These are phyloP conservation scores for Clarias gariepinus DNA, from an alignment of 2,113 vertebrate genomes.

Conservation along the genomic window DNA sequence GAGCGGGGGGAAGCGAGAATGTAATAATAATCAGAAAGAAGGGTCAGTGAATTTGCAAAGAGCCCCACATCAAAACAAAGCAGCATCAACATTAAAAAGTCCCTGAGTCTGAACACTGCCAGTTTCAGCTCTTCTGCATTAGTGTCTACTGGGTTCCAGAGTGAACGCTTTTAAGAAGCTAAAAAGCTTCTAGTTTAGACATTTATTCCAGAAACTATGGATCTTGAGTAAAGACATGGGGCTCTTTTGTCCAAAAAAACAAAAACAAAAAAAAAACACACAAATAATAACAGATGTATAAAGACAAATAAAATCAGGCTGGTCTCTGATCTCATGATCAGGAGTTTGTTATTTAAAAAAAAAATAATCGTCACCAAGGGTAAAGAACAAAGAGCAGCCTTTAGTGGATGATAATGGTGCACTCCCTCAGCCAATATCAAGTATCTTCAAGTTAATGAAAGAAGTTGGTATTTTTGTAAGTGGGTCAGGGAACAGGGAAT, in stretches of 20 bases:
- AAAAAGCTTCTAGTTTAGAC: background rate
- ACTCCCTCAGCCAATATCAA: slow-evolving; percentile 61
- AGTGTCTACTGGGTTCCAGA: background rate
- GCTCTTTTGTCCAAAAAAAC: slow-evolving; percentile 69
- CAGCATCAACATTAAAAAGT: slow-evolving; percentile 47
- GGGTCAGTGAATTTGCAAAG: slow-evolving; percentile 80
- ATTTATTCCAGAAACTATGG: background rate
- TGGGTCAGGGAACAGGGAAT: slow-evolving; percentile 29
- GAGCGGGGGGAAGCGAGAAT: slow-evolving; percentile 71
- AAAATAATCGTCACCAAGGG: background rate
- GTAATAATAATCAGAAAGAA: slow-evolving; percentile 80
- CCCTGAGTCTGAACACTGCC: background rate
- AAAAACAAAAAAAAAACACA: slow-evolving; percentile 61
- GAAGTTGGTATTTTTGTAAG: slow-evolving; percentile 63
- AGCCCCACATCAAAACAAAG: slow-evolving; percentile 76
- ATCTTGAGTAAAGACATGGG: slow-evolving; percentile 61
- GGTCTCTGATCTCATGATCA: slow-evolving; percentile 51
- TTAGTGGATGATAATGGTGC: slow-evolving; percentile 77
- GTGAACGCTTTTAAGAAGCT: slow-evolving; percentile 5
- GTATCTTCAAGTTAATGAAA: slow-evolving; percentile 59
- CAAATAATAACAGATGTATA: slow-evolving; percentile 74
- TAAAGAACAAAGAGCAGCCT: slow-evolving; percentile 70
- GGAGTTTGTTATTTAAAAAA: background rate
- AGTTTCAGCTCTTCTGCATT: slow-evolving; percentile 13
- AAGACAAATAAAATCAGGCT: slow-evolving; percentile 68